These are phyloP conservation scores for Girardinichthys multiradiatus DNA, from an alignment of 2,113 vertebrate genomes.

Conservation along the genomic window DNA sequence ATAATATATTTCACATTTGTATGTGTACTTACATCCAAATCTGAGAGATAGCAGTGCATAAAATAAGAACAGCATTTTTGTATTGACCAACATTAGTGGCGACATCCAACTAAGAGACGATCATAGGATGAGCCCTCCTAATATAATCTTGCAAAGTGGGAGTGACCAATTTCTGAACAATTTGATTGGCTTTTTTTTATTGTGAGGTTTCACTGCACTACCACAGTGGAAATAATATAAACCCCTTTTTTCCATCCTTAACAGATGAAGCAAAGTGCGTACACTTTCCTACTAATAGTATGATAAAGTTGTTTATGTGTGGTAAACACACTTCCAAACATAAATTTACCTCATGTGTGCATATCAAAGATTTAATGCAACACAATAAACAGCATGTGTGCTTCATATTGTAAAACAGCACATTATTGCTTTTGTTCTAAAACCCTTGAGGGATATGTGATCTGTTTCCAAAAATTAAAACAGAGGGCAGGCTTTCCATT, in stretches of 20 bases:
- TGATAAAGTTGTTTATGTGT: neutral
- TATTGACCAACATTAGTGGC: neutral
- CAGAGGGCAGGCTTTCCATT: too few species aligned
- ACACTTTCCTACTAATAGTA: neutral
- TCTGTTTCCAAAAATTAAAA: too few species aligned
- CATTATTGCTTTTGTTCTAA: too few species aligned
- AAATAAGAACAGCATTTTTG: conserved; percentile 29
- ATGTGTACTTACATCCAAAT: conserved; percentile 22
- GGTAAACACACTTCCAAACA: neutral
- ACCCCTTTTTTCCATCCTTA: neutral
- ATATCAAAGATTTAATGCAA: neutral
- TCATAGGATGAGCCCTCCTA: neutral
- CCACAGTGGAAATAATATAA: conserved; percentile 37
- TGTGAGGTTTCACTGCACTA: neutral
- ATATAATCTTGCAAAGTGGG: conserved; percentile 20
- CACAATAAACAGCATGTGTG: neutral
- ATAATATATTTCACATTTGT: neutral
- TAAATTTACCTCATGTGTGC: too few species aligned
- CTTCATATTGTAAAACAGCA: too few species aligned
- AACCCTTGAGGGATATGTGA: too few species aligned
- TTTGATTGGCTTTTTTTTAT: conserved; percentile 40
- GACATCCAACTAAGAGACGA: neutral
- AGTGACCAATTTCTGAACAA: conserved; percentile 5
- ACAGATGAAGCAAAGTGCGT: neutral
- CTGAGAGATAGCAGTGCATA: conserved; percentile 7